Conservation (phyloP, 2,888 invertebrate genomes). For the Apomyelois bistriatella region DNA sequence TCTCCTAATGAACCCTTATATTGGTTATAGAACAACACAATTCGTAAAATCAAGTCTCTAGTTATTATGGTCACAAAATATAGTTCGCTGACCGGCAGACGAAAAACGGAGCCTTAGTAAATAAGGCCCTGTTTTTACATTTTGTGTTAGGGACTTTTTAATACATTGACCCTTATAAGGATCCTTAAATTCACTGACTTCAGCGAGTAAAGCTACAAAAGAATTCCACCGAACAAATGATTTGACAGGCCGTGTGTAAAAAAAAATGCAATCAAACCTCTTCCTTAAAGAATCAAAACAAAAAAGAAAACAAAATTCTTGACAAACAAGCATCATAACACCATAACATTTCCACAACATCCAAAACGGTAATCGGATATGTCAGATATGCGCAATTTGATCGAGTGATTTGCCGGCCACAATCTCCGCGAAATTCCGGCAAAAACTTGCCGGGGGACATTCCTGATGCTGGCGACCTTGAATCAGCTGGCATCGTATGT, state of each 20-base stretch:
- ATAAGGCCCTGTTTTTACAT: too few relatives aligned
- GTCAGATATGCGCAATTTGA: neutral
- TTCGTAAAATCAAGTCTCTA: too few relatives aligned
- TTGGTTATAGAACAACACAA: too few relatives aligned
- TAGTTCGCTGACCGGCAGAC: too few relatives aligned
- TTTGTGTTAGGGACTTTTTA: too few relatives aligned
- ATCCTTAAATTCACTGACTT: too few relatives aligned
- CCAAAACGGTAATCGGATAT: constrained; percentile 7
- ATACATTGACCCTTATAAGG: too few relatives aligned
- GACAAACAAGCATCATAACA: neutral
- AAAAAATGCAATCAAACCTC: neutral
- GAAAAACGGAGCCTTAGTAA: too few relatives aligned
- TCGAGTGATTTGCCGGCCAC: constrained; percentile 1
- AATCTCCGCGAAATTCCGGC: neutral
- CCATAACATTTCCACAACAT: neutral
- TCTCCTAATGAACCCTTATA: too few relatives aligned
- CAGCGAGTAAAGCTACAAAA: too few relatives aligned
- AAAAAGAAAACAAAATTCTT: neutral
- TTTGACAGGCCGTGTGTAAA: neutral
- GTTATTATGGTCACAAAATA: too few relatives aligned
- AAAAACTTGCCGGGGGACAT: constrained; percentile 5
- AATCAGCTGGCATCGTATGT: neutral
- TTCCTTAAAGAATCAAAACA: neutral
- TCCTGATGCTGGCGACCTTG: neutral
- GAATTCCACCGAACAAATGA: too few relatives aligned